Conservation (phyloP, 2,113 vertebrate species). For the Centropus unirufus region DNA sequence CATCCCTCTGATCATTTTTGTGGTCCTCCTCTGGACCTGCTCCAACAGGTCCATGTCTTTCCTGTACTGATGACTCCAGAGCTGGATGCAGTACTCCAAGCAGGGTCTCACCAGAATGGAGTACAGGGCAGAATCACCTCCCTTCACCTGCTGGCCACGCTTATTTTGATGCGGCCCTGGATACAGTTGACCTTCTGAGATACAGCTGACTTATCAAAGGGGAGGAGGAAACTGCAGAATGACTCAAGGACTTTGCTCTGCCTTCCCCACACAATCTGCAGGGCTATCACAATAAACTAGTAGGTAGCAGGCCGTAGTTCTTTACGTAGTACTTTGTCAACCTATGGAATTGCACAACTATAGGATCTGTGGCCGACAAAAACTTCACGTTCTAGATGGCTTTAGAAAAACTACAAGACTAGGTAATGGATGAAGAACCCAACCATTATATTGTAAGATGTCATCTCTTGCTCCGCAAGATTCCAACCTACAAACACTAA, state of each 20-base stretch:
- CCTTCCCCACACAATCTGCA: not conserved
- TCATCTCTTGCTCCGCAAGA: not conserved
- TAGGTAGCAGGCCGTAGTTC: not conserved
- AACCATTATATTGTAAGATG: not conserved
- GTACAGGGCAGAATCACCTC: not conserved
- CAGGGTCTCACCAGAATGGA: not conserved
- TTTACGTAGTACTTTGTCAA: not conserved
- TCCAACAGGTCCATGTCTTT: not conserved
- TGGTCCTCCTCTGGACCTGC: no score
- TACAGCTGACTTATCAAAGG: not conserved
- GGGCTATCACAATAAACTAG: not conserved
- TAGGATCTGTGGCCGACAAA: not conserved
- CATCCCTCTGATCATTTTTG: not conserved
- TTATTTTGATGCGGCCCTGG: not conserved
- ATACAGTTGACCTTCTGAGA: not conserved
- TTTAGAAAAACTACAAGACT: not conserved
- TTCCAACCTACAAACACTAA: not conserved
- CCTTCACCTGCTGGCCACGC: accelerated
- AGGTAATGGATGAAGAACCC: not conserved
- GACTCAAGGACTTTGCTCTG: not conserved
- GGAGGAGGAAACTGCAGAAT: not conserved
- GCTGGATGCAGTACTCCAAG: accelerated
- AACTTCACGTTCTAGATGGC: not conserved
- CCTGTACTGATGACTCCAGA: not conserved
- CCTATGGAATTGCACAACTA: not conserved